Base-by-base conservation (phyloP, 2,113 vertebrate species). In the Cisticola juncidis region DNA sequence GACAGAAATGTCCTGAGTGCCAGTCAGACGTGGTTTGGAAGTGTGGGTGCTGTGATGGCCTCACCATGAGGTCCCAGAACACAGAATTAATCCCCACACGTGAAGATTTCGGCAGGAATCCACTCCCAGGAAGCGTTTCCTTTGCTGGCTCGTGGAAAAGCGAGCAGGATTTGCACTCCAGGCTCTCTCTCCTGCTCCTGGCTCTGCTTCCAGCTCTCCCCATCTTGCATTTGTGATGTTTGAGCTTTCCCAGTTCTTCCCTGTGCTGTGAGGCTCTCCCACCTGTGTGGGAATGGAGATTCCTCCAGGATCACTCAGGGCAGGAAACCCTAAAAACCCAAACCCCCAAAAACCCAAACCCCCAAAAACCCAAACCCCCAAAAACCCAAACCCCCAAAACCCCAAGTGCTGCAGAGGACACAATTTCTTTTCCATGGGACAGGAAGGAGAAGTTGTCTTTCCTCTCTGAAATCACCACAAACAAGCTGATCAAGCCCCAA, bases 401-500 rank as follows among this genome's bases (percentile, higher is more conserved):
- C 38, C 38, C 38, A 38, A 11, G 38, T 38, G 38, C 38, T 38
- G 38, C 38, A 7, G 20, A 64, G 72, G 17, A 65, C 11, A 24
- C 26, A 22, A 51, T 58, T 44, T 31, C 44, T 60, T 4, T 56
- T 44, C 61, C n/a, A 1, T 9, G 21, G 64, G 31, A 11, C 25
- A 14, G 28, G 25, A 48, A 40, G 9, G 40, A 54, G 29, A 81
- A 36, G 35, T 13, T 56, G 8, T 20, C 28, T 79, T 85, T 51
- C 48, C 48, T 61, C 80, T 58, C 53, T 42, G 44, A 68, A 61
- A 84, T n/a, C 57, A 42, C 8, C 42, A n/a, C 15, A 57, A 81
- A 66, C 18, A 29, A 57, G 26, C 0, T 44, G 42, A 44, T 44
- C 42, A 44, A 16, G 2, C 11, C 1, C 24, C 6, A 4, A 4